Evolutionary conservation across 2,888 invertebrate genomes (phyloP).

Genomic region (Eilema depressum): DNA sequence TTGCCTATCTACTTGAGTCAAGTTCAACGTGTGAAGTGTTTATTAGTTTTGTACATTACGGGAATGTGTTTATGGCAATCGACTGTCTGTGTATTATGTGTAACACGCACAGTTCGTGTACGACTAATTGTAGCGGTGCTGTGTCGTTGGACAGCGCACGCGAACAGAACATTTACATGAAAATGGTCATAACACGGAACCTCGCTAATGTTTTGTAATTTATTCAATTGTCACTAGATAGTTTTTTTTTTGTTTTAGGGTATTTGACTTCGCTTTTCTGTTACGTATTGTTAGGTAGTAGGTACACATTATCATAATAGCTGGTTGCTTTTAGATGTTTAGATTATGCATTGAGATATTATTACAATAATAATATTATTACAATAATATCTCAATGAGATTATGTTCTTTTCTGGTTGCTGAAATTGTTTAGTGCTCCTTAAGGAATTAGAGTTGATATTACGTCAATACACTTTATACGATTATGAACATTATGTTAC

Average conservation of each 20-base stretch:
- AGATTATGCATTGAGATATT: too few relatives aligned
- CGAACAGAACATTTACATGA: constrained; percentile 63
- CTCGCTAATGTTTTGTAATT: constrained; percentile 46
- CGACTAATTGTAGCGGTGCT: constrained; percentile 49
- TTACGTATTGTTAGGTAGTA: background rate
- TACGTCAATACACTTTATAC: background rate
- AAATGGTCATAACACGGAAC: constrained; percentile 59
- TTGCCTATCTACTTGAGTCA: background rate
- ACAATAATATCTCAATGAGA: too few relatives aligned
- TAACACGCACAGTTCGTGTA: constrained; percentile 61
- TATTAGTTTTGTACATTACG: constrained; percentile 47
- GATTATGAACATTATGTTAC: background rate
- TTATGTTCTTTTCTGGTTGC: background rate
- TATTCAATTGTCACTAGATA: constrained; percentile 44
- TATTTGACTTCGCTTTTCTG: constrained; percentile 3
- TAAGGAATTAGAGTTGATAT: background rate
- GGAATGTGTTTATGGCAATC: constrained; percentile 32
- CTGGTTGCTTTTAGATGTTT: background rate
- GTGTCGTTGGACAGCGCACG: constrained; percentile 55
- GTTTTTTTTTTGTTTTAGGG: constrained; percentile 29
- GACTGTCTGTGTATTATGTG: constrained; percentile 50
- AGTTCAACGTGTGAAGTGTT: constrained; percentile 31
- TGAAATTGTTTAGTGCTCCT: background rate
- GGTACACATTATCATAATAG: background rate
- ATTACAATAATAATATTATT: too few relatives aligned